phyloP scores from a whole-genome alignment of 2,113 vertebrate species.

The Sorex fumeus region DNA sequence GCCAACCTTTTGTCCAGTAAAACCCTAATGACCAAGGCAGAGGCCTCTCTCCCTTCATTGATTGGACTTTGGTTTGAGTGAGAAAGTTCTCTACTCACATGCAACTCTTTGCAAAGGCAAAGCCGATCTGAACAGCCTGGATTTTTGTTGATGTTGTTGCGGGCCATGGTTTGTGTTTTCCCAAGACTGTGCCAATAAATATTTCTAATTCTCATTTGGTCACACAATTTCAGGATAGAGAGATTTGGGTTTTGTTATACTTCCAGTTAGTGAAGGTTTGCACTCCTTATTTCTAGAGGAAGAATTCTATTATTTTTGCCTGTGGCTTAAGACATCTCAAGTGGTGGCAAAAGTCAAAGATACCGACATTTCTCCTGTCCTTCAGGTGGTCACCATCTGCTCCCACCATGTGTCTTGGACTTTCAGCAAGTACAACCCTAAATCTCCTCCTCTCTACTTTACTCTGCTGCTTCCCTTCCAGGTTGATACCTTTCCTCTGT shows the following conservation, averaged over 20 bases:
- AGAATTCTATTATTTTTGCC: neutral
- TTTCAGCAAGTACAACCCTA: neutral
- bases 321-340: neutral
- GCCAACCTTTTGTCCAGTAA: neutral
- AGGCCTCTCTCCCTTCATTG: neutral
- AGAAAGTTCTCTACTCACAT: neutral
- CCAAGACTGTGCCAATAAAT: neutral
- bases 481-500: neutral
- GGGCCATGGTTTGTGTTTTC: constrained; percentile 15
- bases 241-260: neutral
- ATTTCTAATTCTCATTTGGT: neutral
- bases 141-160: constrained; percentile 11
- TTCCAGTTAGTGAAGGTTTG: neutral
- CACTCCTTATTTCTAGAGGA: neutral
- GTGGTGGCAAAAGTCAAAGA: neutral
- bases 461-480: neutral
- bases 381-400: neutral
- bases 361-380: neutral
- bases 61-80: neutral
- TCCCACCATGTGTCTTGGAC: neutral
- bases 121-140: constrained; percentile 16
- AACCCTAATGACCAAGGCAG: neutral
- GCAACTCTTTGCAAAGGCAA: neutral
- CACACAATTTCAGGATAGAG: neutral
- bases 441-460: neutral